Conservation (phyloP, 2,888 invertebrate species). For the Andricus curvator region DNA sequence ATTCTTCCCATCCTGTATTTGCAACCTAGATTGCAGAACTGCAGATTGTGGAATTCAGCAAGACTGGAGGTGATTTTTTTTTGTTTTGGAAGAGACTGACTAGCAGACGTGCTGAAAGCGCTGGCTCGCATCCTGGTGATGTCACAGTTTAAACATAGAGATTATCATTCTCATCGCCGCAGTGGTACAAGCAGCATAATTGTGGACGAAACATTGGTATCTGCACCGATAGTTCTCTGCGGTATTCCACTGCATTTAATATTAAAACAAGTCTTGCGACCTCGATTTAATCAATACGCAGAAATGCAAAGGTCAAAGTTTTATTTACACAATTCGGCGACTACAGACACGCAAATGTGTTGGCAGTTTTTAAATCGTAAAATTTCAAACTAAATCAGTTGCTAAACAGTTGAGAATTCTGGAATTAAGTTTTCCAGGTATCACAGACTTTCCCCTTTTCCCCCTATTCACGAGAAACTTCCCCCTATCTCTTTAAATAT, state of each 20-base stretch:
- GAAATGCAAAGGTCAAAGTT: conserved; percentile 29
- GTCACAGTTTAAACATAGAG: conserved; percentile 74
- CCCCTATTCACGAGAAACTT: no score
- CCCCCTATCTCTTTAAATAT: no score
- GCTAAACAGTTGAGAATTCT: background rate
- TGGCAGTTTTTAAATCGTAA: background rate
- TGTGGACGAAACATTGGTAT: background rate
- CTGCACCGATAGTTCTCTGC: conserved; percentile 3
- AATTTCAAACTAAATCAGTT: background rate
- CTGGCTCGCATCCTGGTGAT: conserved; percentile 66
- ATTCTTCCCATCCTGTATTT: background rate
- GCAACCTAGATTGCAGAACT: background rate
- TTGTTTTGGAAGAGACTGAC: conserved; percentile 2
- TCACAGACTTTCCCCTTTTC: background rate
- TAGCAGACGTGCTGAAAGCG: background rate
- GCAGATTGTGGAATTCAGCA: background rate
- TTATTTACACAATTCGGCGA: background rate
- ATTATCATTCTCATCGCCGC: conserved; percentile 13
- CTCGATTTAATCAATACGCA: conserved; percentile 12
- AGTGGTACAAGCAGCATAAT: conserved; percentile 7
- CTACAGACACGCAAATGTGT: background rate
- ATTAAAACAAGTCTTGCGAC: background rate
- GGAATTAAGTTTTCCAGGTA: background rate
- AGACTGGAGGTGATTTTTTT: background rate
- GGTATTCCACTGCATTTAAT: background rate